Evolutionary conservation across 1,140 invertebrate genomes (phyloP).

Genomic region (Chrysoperla carnea): DNA sequence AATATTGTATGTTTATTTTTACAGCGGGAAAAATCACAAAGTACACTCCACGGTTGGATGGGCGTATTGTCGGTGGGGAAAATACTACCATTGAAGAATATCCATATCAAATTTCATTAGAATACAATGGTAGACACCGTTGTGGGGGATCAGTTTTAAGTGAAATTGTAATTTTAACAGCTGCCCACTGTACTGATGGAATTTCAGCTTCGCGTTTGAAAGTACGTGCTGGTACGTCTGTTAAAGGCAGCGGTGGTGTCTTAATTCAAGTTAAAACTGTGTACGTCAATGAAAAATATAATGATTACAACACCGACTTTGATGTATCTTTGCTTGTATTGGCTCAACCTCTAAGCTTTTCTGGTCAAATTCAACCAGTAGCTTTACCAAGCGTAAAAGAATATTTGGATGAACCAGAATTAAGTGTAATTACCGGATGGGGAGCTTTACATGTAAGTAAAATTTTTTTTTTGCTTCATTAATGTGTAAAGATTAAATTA

Average conservation of each 20-base stretch:
- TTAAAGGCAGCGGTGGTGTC: not conserved
- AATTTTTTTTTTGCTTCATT: too few species aligned
- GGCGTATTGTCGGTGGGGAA: conserved; percentile 25
- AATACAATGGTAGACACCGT: conserved; percentile 22
- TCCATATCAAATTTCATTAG: conserved; percentile 28
- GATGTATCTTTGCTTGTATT: conserved; percentile 3
- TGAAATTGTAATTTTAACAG: conserved; percentile 24
- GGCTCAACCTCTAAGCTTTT: not conserved
- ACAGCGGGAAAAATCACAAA: too few species aligned
- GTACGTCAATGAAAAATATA: not conserved
- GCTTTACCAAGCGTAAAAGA: not conserved
- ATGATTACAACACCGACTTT: not conserved
- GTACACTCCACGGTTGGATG: not conserved
- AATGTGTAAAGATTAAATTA: too few species aligned
- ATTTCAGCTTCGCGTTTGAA: conserved; percentile 12
- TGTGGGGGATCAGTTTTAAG: conserved; percentile 41
- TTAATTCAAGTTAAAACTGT: not conserved
- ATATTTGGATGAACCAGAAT: conserved; percentile 9
- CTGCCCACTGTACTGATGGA: conserved; percentile 25
- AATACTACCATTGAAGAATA: conserved; percentile 19
- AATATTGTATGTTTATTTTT: too few species aligned
- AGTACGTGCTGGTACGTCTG: conserved; percentile 16
- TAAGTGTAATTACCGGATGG: conserved; percentile 5
- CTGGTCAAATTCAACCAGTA: not conserved
- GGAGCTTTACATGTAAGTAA: conserved; percentile 4